Percentiles rank a stretch among this genome's conserved stretches.
These are phyloP conservation scores for Cololabis saira DNA, from an alignment of 2,113 vertebrate species.

Conservation along the genomic window DNA sequence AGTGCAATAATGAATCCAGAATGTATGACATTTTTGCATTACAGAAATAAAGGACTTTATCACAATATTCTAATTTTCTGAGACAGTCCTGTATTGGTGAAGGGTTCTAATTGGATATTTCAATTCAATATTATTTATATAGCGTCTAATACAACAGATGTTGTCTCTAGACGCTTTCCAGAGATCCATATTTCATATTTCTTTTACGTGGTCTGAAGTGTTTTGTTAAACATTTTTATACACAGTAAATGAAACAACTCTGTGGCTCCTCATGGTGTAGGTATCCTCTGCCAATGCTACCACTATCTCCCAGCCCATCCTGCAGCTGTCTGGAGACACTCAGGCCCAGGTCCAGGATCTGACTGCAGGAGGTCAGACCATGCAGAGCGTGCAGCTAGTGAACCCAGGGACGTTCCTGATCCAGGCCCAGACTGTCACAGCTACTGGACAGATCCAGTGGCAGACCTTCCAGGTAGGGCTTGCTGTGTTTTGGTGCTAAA, in stretches of 20 bases:
- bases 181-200: too few species aligned
- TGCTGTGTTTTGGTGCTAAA: background rate
- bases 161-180: too few species aligned
- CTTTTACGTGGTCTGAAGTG: too few species aligned
- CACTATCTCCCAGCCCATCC: conserved; percentile 86
- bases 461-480: conserved; percentile 92
- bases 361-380: conserved; percentile 88
- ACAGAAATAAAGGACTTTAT: too few species aligned
- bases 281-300: conserved; percentile 82
- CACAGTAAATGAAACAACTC: background rate
- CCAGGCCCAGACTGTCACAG: conserved; percentile 97
- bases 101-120: too few species aligned
- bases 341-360: conserved; percentile 92
- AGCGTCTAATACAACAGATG: too few species aligned
- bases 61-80: too few species aligned
- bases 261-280: conserved; percentile 79
- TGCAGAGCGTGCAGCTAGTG: conserved; percentile 96
- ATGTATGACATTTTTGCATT: too few species aligned
- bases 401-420: conserved; percentile 98
- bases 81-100: too few species aligned
- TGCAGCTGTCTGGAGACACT: conserved; percentile 92
- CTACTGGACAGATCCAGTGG: conserved; percentile 99
- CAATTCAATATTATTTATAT: too few species aligned
- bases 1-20: too few species aligned
- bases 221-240: too few species aligned